Evolutionary conservation across 2,113 vertebrate genomes (phyloP).

Genomic region (Stegastes partitus): DNA sequence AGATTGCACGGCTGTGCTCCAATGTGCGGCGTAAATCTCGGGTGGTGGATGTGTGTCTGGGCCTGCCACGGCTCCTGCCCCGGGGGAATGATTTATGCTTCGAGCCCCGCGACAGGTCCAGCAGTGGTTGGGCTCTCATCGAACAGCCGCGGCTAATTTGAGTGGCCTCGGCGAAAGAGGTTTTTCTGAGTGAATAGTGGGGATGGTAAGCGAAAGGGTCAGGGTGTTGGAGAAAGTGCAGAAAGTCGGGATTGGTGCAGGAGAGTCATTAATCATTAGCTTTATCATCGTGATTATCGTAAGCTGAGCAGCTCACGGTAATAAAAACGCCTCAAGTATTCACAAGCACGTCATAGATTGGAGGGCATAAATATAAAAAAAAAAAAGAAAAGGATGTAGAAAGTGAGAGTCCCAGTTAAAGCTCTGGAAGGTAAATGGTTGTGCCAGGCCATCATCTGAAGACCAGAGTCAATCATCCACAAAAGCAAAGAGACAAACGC

Average conservation of each 20-base stretch:
- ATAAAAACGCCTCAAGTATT: not conserved
- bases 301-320: not conserved
- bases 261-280: slow-evolving; percentile 25
- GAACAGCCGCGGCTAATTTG: slow-evolving; percentile 70
- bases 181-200: slow-evolving; percentile 41
- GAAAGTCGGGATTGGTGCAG: slow-evolving; percentile 20
- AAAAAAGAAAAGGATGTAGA: not conserved
- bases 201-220: slow-evolving; percentile 37
- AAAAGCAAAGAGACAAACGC: slow-evolving; percentile 66
- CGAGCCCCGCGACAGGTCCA: slow-evolving; percentile 40
- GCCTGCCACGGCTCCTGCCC: slow-evolving; percentile 66
- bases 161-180: slow-evolving; percentile 43
- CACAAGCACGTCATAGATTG: not conserved
- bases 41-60: slow-evolving; percentile 51
- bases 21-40: slow-evolving; percentile 78
- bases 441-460: slow-evolving; percentile 67
- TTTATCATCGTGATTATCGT: slow-evolving; percentile 28
- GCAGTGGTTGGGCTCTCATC: slow-evolving; percentile 46
- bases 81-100: slow-evolving; percentile 74
- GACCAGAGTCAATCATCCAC: slow-evolving; percentile 69
- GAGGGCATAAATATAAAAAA: slow-evolving; percentile 30
- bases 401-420: slow-evolving; percentile 25
- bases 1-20: slow-evolving; percentile 66
- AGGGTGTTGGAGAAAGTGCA: slow-evolving; percentile 38
- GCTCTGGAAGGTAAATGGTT: slow-evolving; percentile 59